phyloP scores from a whole-genome alignment of 92 coral and sea anemone species.

The Phenganax subtilis region DNA sequence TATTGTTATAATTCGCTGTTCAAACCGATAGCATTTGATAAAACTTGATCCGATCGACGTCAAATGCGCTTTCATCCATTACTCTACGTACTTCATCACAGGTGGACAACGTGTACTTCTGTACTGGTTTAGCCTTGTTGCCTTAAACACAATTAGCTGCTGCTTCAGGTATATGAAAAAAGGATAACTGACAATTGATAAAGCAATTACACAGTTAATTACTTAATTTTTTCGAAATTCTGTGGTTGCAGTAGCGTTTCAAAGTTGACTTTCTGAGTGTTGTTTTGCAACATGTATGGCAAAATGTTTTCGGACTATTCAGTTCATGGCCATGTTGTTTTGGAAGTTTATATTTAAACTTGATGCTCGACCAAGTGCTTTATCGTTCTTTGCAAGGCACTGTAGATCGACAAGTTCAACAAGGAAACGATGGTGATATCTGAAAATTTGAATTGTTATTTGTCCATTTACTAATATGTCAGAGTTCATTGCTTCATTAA shows the following conservation, averaged over 20 bases:
- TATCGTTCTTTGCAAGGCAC: background rate
- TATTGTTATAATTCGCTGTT: constrained; percentile 5
- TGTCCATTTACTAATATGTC: no score
- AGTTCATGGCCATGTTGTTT: background rate
- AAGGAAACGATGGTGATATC: no score
- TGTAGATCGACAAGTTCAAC: no score
- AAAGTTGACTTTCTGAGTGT: constrained; percentile 4
- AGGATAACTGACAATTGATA: constrained; percentile 11
- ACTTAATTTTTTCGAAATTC: background rate
- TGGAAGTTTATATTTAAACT: background rate
- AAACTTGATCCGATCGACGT: background rate
- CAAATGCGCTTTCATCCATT: background rate
- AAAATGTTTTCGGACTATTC: background rate
- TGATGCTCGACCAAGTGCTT: background rate
- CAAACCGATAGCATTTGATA: background rate
- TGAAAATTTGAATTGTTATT: no score
- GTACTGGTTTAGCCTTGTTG: background rate
- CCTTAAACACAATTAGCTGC: background rate
- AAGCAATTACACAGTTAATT: background rate
- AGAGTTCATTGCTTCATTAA: no score
- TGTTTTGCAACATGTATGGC: background rate
- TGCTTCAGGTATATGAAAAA: background rate
- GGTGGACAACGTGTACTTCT: background rate
- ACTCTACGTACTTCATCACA: background rate
- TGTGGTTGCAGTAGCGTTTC: background rate